Base-by-base conservation (phyloP, 2,797 vertebrate species). In the Hylomyscus alleni region DNA sequence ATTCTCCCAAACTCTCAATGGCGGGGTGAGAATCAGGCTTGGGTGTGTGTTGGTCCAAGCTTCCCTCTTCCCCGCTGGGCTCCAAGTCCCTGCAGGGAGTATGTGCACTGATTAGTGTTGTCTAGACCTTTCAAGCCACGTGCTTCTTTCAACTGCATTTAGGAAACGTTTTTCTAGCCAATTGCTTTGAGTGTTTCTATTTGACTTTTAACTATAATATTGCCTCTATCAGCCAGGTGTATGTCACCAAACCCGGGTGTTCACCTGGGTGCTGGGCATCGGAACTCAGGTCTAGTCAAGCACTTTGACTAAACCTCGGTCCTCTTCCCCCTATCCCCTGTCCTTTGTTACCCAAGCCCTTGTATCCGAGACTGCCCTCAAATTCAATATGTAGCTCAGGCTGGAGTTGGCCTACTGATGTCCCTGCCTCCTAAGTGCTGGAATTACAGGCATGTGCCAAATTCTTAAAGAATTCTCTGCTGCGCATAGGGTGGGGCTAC, bases 301-400 rank as follows among this genome's bases (percentile, higher is more conserved):
- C 50, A 54, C 47, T 37, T 17, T 52, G 31, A 52, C 7, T 86
- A 37, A 69, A 13, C 24, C 7, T 69, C 34, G 17, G 47, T 37
- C 34, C 29, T 19, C 4, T 4, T 26, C 17, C 3, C 6, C 37
- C 17, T 0, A 44, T 0, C 58, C 14, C 7, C 4, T 54, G 8
- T 17, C 24, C 26, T 44, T 60, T 50, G 10, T 89, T 8, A 37
- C n/a, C 69, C 69, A 8, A 37, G 6, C 8, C 13, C 26, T 60
- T 62, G 24, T 58, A 54, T 69, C 31, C 65, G 37, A 69, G 20
- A 72, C 50, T 52, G 47, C 3, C 15, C 12, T 58, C 54, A 58
- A 31, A 75, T 22, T 88, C 52, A 73, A 2, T 47, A 34, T 47
- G 37, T 34, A 89, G 15, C 19, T 44, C 17, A 76, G 29, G 29